Percentiles rank a stretch among this genome's conserved stretches.
These are phyloP conservation scores for Trogon melanurus DNA, from an alignment of 2,113 vertebrate species.

Conservation along the genomic window DNA sequence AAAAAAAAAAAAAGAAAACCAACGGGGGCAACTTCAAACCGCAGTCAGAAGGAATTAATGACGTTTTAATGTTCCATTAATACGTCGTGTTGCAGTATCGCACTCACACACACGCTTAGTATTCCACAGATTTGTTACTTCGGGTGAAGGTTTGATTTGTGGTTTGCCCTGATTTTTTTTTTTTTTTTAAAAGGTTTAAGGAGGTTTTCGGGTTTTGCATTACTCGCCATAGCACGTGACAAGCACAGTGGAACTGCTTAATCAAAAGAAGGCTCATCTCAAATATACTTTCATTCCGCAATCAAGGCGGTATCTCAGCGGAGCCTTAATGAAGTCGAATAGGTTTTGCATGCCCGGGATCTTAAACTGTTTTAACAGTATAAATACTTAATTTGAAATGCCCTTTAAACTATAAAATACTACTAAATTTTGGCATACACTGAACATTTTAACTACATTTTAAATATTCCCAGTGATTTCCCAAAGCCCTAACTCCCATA, in stretches of 20 bases:
- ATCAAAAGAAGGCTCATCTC: neutral
- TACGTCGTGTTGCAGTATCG: accelerated
- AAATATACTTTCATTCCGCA: neutral
- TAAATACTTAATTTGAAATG: neutral
- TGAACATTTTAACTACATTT: neutral
- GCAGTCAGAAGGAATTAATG: neutral
- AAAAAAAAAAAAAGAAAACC: too few relatives aligned
- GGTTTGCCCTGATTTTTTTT: neutral
- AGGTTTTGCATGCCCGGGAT: conserved; percentile 1
- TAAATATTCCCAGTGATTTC: neutral
- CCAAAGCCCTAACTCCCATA: neutral
- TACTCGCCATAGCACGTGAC: neutral
- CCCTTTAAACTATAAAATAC: neutral
- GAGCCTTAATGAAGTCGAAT: conserved; percentile 17
- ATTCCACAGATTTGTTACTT: neutral
- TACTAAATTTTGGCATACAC: neutral
- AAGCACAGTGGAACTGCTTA: neutral
- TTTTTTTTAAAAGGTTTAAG: neutral
- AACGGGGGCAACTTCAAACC: too few relatives aligned
- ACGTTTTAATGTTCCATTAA: accelerated
- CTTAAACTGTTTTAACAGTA: neutral
- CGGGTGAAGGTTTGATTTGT: neutral
- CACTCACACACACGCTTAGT: neutral
- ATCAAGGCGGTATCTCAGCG: neutral
- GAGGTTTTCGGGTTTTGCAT: neutral